Base-by-base conservation (phyloP, 2,888 invertebrate species). In the Dasypolia templi region DNA sequence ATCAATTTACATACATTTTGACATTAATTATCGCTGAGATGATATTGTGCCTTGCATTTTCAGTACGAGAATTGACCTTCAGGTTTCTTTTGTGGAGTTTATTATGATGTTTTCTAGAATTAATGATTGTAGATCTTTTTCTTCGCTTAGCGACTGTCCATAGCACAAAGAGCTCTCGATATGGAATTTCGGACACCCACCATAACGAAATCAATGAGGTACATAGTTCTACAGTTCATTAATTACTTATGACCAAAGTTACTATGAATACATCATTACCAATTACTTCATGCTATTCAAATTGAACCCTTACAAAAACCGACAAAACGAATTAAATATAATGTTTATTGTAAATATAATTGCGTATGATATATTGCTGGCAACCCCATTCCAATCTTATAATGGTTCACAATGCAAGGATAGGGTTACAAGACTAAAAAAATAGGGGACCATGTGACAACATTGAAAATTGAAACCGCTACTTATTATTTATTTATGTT, bases 311-410 rank as follows among this genome's bases (percentile, higher is more conserved):
- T 32, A 44, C 26, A 70, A 62, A 87, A 86, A 86, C 86, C 82
- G 75, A 81, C 88, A 86, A 84, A 85, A 82, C 74, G 85, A 85
- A 89, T 89, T 86, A 87, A 84, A 82, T 72, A 82, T 84, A 86
- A 88, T 89, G 83, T 90, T 90, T 89, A 87, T 89, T 87, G 86
- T 88, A 90, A 88, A 89, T 84, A 90, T 86, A 91, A 90, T 91
- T 90, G 91, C 80, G 79, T 49, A 44, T 87, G 87, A 87, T 86
- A 81, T 87, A 90, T 89, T 77, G 83, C 75, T 86, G 83, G 85
- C 77, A 79, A 73, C 84, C 87, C 88, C 84, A 75, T 82, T 70
- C 65, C 85, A 87, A 84, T 76, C 84, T 86, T 81, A 77, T 81
- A 88, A 89, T 86, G 86, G 83, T 79, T 75, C 64, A 83, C 79